Conservation (phyloP, 2,888 invertebrate genomes). For the Euclidia mi region DNA sequence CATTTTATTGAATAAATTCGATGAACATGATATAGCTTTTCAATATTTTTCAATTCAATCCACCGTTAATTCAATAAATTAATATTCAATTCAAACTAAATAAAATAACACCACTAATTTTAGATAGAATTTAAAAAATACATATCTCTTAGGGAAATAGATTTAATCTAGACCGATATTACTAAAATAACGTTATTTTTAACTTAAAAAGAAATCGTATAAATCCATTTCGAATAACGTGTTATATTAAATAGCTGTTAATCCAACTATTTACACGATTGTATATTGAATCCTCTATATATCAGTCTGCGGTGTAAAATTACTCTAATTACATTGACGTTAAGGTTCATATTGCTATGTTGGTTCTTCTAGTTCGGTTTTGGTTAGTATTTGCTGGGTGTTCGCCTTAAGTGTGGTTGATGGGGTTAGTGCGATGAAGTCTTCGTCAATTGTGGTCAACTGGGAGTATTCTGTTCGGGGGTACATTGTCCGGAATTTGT, state of each 20-base stretch:
- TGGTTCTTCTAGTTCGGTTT: constrained; percentile 78
- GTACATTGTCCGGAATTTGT: constrained; percentile 70
- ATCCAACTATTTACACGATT: constrained; percentile 67
- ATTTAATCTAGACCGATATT: constrained; percentile 27
- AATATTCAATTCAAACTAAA: neutral
- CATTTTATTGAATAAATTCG: too few species aligned
- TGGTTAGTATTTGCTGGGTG: constrained; percentile 59
- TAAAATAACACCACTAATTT: constrained; percentile 1
- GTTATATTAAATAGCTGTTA: constrained; percentile 47
- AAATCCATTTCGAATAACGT: constrained; percentile 36
- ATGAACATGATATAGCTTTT: neutral
- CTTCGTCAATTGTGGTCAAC: constrained; percentile 82
- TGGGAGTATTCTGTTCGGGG: constrained; percentile 84
- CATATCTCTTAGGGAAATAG: constrained; percentile 41
- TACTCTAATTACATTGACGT: constrained; percentile 75
- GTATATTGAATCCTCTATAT: constrained; percentile 80
- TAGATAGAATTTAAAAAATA: constrained; percentile 17
- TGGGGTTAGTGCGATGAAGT: constrained; percentile 74
- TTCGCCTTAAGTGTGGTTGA: constrained; percentile 75
- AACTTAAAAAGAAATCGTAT: constrained; percentile 21
- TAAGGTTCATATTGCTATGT: constrained; percentile 78
- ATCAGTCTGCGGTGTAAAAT: constrained; percentile 88
- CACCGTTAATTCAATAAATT: neutral
- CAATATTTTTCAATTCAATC: neutral
- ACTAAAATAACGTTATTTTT: constrained; percentile 34